Evolutionary conservation across 2,888 invertebrate genomes (phyloP).

Genomic region (Magallana nippona): DNA sequence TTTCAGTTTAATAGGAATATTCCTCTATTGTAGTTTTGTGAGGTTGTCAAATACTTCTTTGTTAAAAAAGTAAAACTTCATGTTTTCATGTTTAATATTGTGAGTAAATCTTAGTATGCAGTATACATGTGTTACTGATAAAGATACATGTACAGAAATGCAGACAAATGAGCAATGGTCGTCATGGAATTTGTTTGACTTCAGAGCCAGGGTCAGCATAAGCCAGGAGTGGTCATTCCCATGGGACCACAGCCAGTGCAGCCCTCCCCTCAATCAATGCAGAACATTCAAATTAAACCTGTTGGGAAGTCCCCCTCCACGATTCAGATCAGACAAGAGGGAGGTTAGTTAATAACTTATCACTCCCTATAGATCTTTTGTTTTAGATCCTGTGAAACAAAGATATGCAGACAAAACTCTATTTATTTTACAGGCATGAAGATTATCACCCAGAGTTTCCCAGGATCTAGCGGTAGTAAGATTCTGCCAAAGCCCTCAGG

Average conservation of each 20-base stretch:
- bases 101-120: too few species aligned
- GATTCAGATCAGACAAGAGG: constrained; percentile 78
- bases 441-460: constrained; percentile 74
- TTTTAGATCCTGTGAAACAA: not conserved
- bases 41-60: too few species aligned
- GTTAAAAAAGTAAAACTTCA: too few species aligned
- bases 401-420: not conserved
- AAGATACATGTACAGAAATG: too few species aligned
- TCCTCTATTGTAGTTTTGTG: too few species aligned
- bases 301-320: constrained; percentile 68
- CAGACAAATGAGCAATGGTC: too few species aligned
- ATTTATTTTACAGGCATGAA: constrained; percentile 72
- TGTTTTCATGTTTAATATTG: too few species aligned
- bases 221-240: constrained; percentile 75
- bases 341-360: constrained; percentile 62
- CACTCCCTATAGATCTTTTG: not conserved
- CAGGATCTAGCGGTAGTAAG: constrained; percentile 69
- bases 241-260: constrained; percentile 72
- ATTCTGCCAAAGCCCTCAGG: constrained; percentile 76
- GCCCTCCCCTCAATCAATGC: constrained; percentile 65
- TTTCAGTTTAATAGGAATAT: too few species aligned
- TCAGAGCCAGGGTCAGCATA: constrained; percentile 47
- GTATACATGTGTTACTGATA: too few species aligned
- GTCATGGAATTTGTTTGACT: not conserved
- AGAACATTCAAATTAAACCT: constrained; percentile 70